Conservation (phyloP, 2,797 vertebrate species). For the Coranthus polyacanthus region DNA sequence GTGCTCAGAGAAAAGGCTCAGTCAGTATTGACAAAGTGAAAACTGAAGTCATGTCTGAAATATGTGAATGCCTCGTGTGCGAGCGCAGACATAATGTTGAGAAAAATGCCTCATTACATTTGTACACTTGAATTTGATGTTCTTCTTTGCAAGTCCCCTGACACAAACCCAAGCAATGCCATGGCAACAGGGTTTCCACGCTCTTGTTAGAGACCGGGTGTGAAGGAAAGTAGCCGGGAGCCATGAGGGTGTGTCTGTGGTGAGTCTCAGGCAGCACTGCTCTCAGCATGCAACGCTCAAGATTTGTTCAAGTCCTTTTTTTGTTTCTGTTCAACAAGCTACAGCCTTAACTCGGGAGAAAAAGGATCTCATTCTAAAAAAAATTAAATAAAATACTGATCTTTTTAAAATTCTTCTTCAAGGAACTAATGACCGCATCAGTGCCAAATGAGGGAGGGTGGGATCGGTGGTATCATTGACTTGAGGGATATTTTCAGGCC, state of each 20-base stretch:
- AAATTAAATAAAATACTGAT: too few relatives aligned
- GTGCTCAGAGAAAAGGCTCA: constrained; percentile 49
- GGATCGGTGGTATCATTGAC: constrained; percentile 22
- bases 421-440: constrained; percentile 29
- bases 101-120: constrained; percentile 3
- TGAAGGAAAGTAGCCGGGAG: constrained; percentile 40
- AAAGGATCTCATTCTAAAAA: background rate
- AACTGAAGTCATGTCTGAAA: constrained; percentile 10
- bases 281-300: constrained; percentile 2
- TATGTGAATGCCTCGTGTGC: background rate
- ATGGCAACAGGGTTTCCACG: constrained; percentile 58
- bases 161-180: constrained; percentile 36
- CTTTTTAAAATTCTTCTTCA: constrained; percentile 2
- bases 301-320: background rate
- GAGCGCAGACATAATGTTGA: background rate
- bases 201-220: constrained; percentile 33
- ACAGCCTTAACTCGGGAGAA: background rate
- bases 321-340: background rate
- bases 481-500: constrained; percentile 34
- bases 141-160: constrained; percentile 7
- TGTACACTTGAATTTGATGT: constrained; percentile 2
- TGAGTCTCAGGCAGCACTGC: constrained; percentile 30
- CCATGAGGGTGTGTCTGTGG: constrained; percentile 39
- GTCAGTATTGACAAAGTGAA: constrained; percentile 35
- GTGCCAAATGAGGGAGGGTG: constrained; percentile 13